A percentile compares a stretch with the other conserved stretches of the same genome.
These are phyloP conservation scores for Drosophila fungiperda DNA, from an alignment of 2,888 invertebrate genomes.

Conservation along the genomic window DNA sequence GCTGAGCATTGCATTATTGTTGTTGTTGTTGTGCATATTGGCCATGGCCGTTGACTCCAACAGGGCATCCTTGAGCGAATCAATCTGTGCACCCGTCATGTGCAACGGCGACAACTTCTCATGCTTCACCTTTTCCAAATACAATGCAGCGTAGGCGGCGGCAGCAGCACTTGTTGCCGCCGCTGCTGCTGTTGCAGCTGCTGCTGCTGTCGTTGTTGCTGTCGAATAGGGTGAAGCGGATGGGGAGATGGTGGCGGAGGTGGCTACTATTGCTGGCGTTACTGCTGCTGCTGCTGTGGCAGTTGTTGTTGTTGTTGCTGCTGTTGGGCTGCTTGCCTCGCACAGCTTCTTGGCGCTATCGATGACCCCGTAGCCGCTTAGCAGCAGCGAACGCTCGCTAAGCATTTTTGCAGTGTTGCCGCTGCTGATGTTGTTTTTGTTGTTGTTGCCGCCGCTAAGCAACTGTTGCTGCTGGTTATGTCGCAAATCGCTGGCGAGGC, in stretches of 20 bases:
- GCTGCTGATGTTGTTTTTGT: slow-evolving; percentile 26
- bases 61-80: slow-evolving; percentile 81
- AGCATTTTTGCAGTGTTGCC: slow-evolving; percentile 82
- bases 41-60: slow-evolving; percentile 77
- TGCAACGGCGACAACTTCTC: slow-evolving; percentile 81
- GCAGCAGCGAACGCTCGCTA: slow-evolving; percentile 84
- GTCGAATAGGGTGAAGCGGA: slow-evolving; percentile 26
- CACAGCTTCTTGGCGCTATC: slow-evolving; percentile 82
- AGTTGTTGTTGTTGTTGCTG: slow-evolving; percentile 28
- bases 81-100: slow-evolving; percentile 71
- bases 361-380: slow-evolving; percentile 82
- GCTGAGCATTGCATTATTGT: slow-evolving; percentile 65
- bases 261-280: slow-evolving; percentile 33
- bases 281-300: slow-evolving; percentile 29
- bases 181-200: slow-evolving; percentile 44
- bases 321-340: slow-evolving; percentile 66
- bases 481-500: slow-evolving; percentile 66
- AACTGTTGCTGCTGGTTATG: slow-evolving; percentile 54
- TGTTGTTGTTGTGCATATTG: slow-evolving; percentile 71
- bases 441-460: slow-evolving; percentile 41
- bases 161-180: slow-evolving; percentile 64
- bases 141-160: slow-evolving; percentile 80
- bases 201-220: slow-evolving; percentile 43
- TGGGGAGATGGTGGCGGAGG: not conserved
- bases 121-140: slow-evolving; percentile 83